phyloP scores from a whole-genome alignment of 1,140 invertebrate genomes.

The Saccostrea cuccullata region DNA sequence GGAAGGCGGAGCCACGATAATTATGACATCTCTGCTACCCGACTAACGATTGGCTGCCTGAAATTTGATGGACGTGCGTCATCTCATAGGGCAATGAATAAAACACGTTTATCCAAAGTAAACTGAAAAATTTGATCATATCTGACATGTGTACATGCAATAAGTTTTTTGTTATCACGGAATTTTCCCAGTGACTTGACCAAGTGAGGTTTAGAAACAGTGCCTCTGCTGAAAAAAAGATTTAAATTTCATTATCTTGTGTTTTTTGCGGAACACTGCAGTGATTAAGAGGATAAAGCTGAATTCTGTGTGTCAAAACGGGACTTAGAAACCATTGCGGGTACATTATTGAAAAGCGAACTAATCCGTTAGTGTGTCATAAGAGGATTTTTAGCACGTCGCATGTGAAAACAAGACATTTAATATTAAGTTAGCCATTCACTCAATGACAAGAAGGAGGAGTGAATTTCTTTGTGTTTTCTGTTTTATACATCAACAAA shows the following conservation, averaged over 20 bases:
- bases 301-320: constrained; percentile 21
- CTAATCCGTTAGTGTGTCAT: constrained; percentile 40
- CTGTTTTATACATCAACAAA: background rate
- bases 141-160: constrained; percentile 30
- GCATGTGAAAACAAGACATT: constrained; percentile 41
- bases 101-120: constrained; percentile 17
- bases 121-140: constrained; percentile 37
- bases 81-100: constrained; percentile 18
- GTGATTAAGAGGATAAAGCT: constrained; percentile 34
- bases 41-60: background rate
- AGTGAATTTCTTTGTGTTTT: background rate
- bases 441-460: background rate
- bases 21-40: constrained; percentile 3
- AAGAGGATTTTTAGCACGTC: constrained; percentile 42
- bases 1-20: constrained; percentile 36
- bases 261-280: constrained; percentile 33
- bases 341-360: constrained; percentile 32
- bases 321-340: constrained; percentile 23
- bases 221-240: constrained; percentile 38
- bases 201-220: constrained; percentile 1
- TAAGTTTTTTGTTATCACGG: constrained; percentile 43
- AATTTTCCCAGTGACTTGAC: constrained; percentile 31
- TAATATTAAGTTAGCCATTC: constrained; percentile 38
- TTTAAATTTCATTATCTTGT: constrained; percentile 32
- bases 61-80: constrained; percentile 37